Evolutionary conservation across 1,140 invertebrate species (phyloP), one percentile per base, ranked within the genome.

Genomic region (Hycleus phaleratus): DNA sequence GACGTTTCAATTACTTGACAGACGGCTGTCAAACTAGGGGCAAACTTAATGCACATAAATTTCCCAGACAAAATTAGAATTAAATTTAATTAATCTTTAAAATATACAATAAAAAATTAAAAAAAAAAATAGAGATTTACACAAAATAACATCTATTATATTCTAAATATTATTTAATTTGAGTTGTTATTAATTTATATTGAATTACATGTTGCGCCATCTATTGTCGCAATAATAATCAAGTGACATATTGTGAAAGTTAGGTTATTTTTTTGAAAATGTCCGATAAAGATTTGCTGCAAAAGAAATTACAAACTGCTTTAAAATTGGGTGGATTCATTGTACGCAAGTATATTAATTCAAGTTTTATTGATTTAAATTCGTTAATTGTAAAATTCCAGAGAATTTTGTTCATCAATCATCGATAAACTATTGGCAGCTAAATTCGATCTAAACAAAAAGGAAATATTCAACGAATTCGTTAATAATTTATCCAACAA

Each of bases 401-500:
- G 85, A 63, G 84, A 86, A 61, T 78, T 83, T 46, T 78, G 78
- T 46, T 70, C 70, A 38, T 80, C 80, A 61, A 67, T 88, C 26
- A 70, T 78, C 26, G 77, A 80, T 40, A 79, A 82, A 46, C 73
- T 88, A 46, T 60, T 69, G 49, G 78, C 75, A 38, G 58, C 66
- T 49, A 55, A 62, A 43, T 57, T 71, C 18, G 56, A 72, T 40
- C 64, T 73, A 11, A 64, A 83, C 12, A 70, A 78, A 52, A 72
- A 77, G 59, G 54, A 70, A 12, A 73, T 82, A 45, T 79, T 79
- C 56, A 76, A 83, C 54, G 68, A 75, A 59, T 82, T 78, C 74
- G 63, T 89, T 1, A 84, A 81, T 52, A 79, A 78, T 66, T 75
- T 89, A 11, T 78, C 83, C 55, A 81, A 83, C 54, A 77, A 81